Conservation (phyloP, 2,113 vertebrate species). For the Cebidichthys violaceus region DNA sequence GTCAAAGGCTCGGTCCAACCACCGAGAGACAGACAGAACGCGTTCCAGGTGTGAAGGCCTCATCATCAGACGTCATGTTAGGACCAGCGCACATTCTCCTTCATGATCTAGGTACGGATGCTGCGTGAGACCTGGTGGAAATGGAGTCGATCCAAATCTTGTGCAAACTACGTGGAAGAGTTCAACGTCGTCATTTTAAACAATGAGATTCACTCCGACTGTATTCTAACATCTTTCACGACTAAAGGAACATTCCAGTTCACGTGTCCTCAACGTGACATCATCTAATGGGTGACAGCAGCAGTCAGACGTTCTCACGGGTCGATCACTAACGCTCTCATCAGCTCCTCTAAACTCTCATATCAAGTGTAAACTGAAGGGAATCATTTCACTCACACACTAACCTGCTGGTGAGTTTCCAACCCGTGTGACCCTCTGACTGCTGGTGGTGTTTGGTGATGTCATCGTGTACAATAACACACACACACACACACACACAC, state of each 20-base stretch:
- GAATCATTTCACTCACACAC: background rate
- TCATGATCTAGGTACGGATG: background rate
- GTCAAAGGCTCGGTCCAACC: too few species aligned
- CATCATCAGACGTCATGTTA: background rate
- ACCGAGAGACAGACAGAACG: too few species aligned
- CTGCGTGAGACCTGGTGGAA: background rate
- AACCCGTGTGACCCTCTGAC: background rate
- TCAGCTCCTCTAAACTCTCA: background rate
- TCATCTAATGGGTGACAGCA: background rate
- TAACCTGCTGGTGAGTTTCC: background rate
- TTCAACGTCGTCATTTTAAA: background rate
- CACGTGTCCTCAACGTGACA: background rate
- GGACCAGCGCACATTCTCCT: background rate
- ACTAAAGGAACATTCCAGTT: constrained; percentile 2
- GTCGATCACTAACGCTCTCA: background rate
- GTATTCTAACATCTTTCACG: background rate
- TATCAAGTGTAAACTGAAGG: background rate
- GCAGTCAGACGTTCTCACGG: background rate
- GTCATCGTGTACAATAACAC: too few species aligned
- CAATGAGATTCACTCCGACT: background rate
- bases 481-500: too few species aligned
- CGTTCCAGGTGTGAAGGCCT: background rate
- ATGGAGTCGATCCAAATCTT: background rate
- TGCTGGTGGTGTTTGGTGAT: background rate
- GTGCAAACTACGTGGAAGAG: background rate